phyloP scores from a whole-genome alignment of 2,797 vertebrate species.

The Scomberomorus guttatus region DNA sequence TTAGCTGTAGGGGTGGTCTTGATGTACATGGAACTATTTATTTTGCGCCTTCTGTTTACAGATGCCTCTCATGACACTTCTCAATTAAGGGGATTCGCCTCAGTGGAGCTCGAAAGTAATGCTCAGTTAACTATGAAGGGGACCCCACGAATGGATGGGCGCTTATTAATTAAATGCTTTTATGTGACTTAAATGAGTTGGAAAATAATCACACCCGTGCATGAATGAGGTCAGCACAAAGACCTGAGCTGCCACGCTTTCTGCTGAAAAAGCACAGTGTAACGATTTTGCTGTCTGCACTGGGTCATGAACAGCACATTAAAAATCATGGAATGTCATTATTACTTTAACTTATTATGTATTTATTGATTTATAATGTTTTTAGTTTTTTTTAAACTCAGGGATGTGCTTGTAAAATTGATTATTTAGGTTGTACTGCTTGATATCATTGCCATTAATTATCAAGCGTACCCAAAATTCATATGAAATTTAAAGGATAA shows the following conservation, averaged over 20 bases:
- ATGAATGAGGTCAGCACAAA: slow-evolving; percentile 73
- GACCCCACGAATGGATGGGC: slow-evolving; percentile 70
- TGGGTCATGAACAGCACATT: slow-evolving; percentile 32
- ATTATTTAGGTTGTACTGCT: neutral
- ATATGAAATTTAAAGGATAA: neutral
- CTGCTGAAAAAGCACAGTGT: slow-evolving; percentile 59
- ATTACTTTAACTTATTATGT: slow-evolving; percentile 45
- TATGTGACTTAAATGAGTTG: slow-evolving; percentile 79
- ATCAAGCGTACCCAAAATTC: neutral
- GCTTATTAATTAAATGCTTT: slow-evolving; percentile 84
- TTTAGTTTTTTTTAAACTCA: slow-evolving; percentile 31
- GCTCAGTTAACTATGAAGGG: slow-evolving; percentile 81
- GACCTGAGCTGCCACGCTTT: slow-evolving; percentile 50
- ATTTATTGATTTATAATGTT: slow-evolving; percentile 56
- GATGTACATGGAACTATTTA: slow-evolving; percentile 69
- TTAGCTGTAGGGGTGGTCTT: slow-evolving; percentile 47
- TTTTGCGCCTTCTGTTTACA: slow-evolving; percentile 74
- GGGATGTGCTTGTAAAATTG: neutral
- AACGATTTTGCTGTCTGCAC: slow-evolving; percentile 37
- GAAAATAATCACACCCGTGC: slow-evolving; percentile 74
- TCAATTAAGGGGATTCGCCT: slow-evolving; percentile 80
- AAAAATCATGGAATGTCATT: slow-evolving; percentile 30
- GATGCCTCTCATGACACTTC: slow-evolving; percentile 78
- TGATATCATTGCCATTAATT: neutral
- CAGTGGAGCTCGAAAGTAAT: slow-evolving; percentile 64